phyloP scores from a whole-genome alignment of 2,797 vertebrate species.

The Acanthurus tractus region DNA sequence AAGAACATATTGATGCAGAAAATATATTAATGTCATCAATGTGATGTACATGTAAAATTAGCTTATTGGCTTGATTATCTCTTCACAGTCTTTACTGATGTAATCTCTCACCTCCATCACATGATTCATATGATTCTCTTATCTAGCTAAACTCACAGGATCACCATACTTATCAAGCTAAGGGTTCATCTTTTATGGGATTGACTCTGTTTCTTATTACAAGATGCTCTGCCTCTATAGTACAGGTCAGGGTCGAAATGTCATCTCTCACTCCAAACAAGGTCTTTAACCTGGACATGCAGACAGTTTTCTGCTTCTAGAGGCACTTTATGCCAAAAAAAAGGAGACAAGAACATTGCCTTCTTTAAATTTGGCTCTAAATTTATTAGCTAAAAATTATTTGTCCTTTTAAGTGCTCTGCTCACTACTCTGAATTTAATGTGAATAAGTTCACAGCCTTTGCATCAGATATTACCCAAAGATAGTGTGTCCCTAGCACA shows the following conservation, averaged over 20 bases:
- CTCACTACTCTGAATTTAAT: too few relatives aligned
- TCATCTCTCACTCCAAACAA: neutral
- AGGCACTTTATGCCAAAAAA: neutral
- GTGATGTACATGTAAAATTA: neutral
- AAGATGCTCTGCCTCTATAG: neutral
- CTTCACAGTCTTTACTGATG: neutral
- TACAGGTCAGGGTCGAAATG: too few relatives aligned
- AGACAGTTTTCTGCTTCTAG: neutral
- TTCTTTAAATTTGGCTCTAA: neutral
- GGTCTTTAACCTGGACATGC: neutral
- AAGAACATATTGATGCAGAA: neutral
- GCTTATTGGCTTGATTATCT: neutral
- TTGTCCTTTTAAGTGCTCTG: too few relatives aligned
- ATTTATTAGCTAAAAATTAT: too few relatives aligned
- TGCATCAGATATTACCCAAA: too few relatives aligned
- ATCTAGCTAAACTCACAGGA: neutral
- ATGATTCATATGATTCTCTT: neutral
- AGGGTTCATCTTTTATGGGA: neutral
- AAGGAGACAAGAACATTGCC: neutral
- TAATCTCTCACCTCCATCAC: neutral
- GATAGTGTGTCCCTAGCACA: too few relatives aligned
- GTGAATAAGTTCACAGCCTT: too few relatives aligned
- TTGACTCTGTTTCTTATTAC: neutral
- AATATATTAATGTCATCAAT: neutral
- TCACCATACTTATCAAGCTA: neutral